Evolutionary conservation across 2,113 vertebrate genomes (phyloP).

Genomic region (Caretta caretta): DNA sequence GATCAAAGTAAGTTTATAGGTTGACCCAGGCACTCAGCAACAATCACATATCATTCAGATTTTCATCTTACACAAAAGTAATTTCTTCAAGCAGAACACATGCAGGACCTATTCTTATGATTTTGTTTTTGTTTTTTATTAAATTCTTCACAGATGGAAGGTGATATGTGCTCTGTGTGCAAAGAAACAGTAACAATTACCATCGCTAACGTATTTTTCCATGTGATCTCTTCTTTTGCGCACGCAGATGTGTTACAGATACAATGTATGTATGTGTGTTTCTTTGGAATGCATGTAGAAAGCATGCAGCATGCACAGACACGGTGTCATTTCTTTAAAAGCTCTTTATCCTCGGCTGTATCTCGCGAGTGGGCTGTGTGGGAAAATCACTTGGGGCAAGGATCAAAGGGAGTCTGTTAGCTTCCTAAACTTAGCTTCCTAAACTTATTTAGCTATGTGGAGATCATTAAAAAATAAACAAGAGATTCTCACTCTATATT

Average conservation of each 20-base stretch:
- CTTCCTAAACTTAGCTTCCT: not conserved
- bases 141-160: conserved; percentile 69
- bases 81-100: conserved; percentile 70
- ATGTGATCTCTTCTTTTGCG: conserved; percentile 12
- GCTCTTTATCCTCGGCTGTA: not conserved
- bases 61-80: conserved; percentile 69
- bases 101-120: conserved; percentile 50
- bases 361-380: not conserved
- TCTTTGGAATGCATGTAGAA: not conserved
- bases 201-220: conserved; percentile 46
- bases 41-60: conserved; percentile 52
- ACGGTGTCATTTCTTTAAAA: not conserved
- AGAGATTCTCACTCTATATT: not conserved
- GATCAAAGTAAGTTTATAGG: conserved; percentile 48
- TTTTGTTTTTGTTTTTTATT: not conserved
- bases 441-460: not conserved
- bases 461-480: not conserved
- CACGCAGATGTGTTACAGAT: conserved; percentile 23
- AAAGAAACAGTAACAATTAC: conserved; percentile 45
- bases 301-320: not conserved
- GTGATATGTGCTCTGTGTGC: conserved; percentile 7
- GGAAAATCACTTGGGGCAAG: not conserved
- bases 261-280: accelerated
- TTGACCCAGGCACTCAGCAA: conserved; percentile 47
- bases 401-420: not conserved